Conservation (phyloP, 2,797 vertebrate genomes). For the Mormyrus proboscirostris region DNA sequence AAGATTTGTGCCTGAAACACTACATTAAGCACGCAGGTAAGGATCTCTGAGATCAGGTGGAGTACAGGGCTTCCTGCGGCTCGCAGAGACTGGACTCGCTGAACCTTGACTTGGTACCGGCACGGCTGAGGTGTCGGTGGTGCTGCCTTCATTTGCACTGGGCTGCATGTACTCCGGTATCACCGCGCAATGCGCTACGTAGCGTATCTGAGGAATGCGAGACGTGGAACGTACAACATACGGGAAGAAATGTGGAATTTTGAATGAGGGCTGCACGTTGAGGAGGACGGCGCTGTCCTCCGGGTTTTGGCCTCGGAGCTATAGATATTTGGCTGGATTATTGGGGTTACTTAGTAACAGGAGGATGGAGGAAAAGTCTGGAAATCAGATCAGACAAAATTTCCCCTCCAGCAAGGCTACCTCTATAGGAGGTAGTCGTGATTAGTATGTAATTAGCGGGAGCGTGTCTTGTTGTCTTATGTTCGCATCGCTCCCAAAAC, state of each 20-base stretch:
- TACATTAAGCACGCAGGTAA: not conserved
- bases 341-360: not conserved
- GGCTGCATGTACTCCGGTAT: not conserved
- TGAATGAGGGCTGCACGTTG: not conserved
- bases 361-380: not conserved
- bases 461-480: not conserved
- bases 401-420: not conserved
- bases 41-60: not conserved
- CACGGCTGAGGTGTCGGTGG: not conserved
- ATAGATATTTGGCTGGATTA: not conserved
- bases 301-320: not conserved
- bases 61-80: not conserved
- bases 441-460: not conserved
- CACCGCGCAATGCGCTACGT: not conserved
- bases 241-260: not conserved
- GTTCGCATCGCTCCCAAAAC: conserved; percentile 21
- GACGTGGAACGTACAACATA: not conserved
- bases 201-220: not conserved
- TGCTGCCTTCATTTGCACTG: not conserved
- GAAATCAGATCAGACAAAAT: not conserved
- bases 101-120: not conserved
- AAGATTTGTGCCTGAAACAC: not conserved
- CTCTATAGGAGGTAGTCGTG: not conserved
- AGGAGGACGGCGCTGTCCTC: not conserved
- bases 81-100: not conserved